phyloP scores from a whole-genome alignment of 2,113 vertebrate species.

The Ahaetulla prasina region DNA sequence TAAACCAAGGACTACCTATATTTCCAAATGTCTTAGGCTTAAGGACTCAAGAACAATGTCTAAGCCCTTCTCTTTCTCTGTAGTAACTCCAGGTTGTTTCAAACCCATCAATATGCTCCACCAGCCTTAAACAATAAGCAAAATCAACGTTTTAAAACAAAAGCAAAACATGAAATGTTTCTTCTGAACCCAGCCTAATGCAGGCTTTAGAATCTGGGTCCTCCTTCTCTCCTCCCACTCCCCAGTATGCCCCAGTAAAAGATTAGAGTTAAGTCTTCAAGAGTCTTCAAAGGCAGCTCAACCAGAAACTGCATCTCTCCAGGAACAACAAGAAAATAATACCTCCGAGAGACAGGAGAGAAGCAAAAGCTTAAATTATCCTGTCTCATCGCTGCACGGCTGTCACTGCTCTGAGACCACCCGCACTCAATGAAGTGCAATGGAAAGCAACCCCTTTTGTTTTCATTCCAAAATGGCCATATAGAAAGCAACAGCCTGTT shows the following conservation, averaged over 20 bases:
- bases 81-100: not conserved
- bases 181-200: not conserved
- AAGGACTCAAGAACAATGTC: not conserved
- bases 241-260: not conserved
- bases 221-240: not conserved
- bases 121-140: not conserved
- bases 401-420: fast-evolving
- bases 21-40: not conserved
- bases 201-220: not conserved
- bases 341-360: conserved; percentile 23
- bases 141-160: not conserved
- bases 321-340: conserved; percentile 45
- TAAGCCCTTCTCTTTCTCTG: not conserved
- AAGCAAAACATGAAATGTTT: not conserved
- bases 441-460: not conserved
- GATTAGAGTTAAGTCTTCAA: not conserved
- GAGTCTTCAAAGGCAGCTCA: conserved; percentile 15
- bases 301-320: not conserved
- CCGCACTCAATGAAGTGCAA: not conserved
- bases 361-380: conserved; percentile 52
- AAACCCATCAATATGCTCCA: not conserved
- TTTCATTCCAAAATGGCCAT: not conserved
- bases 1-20: not conserved
- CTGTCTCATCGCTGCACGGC: conserved; percentile 10
- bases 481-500: not conserved